Percentiles rank a stretch among this genome's conserved stretches.
Evolutionary conservation across 2,113 vertebrate genomes (phyloP).

Genomic region (Scatophagus argus): DNA sequence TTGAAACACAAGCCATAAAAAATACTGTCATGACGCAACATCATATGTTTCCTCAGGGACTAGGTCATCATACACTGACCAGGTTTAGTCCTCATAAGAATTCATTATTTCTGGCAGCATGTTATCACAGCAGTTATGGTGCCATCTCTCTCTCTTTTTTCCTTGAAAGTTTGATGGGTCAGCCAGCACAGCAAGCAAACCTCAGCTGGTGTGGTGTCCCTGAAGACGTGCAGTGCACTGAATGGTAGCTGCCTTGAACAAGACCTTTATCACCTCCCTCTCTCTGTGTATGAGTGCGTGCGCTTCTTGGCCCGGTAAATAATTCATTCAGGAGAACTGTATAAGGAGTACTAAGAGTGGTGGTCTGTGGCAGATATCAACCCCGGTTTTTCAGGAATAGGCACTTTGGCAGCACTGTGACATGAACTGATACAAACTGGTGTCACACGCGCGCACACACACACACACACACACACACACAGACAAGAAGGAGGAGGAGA

Average conservation of each 20-base stretch:
- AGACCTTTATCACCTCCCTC: conserved; percentile 37
- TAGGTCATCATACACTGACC: not conserved
- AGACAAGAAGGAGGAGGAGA: conserved; percentile 35
- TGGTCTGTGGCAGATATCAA: conserved; percentile 70
- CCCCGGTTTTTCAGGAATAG: conserved; percentile 54
- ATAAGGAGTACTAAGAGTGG: conserved; percentile 52
- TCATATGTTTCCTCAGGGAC: not conserved
- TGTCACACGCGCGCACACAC: conserved; percentile 32
- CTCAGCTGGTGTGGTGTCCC: conserved; percentile 49
- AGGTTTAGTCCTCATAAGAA: conserved; percentile 17
- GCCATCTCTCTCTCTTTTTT: conserved; percentile 8
- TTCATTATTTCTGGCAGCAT: conserved; percentile 31
- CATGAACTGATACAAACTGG: conserved; percentile 58
- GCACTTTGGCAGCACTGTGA: conserved; percentile 66
- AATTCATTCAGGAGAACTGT: conserved; percentile 69
- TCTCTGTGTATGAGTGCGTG: conserved; percentile 10
- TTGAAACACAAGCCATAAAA: not conserved
- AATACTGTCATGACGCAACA: not conserved
- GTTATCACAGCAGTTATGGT: conserved; percentile 33
- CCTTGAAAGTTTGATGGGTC: conserved; percentile 58
- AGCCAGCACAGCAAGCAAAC: conserved; percentile 41
- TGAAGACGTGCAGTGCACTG: conserved; percentile 46
- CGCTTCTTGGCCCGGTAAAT: conserved; percentile 68
- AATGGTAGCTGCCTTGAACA: conserved; percentile 55
- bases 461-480: conserved; percentile 35